Base-by-base conservation (phyloP, 2,113 vertebrate genomes). In the Amblyopsis rosae region DNA sequence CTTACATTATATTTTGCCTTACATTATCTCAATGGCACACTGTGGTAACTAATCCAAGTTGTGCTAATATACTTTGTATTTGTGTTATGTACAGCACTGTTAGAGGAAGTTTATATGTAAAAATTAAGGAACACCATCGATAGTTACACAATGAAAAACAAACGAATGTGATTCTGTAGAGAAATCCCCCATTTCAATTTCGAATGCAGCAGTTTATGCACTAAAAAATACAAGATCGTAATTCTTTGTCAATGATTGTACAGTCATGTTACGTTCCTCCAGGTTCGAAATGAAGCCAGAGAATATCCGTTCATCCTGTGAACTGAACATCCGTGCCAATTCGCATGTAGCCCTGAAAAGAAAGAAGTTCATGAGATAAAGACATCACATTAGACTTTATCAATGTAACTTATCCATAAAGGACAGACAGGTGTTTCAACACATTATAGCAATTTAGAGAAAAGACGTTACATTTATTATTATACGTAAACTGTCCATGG, bases 251-350 rank as follows among this genome's bases (percentile, higher is more conserved):
- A 6, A 6, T 5, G 12, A 26, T 9, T 33, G 41, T 59, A 9
- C 12, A 45, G 63, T 65, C 17, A 13, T 19, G 3, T 9, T 35
- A 5, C 4, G 12, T 9, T 3, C 6, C 11, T 8, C 33, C 6
- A 13, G 10, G 49, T 15, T 12, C 46, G 13, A 61, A 12, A 19
- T 32, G 1, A 46, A 0, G 50, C 1, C 6, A 9, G 33, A 53
- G 57, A 74, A 50, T 10, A 54, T 73, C 51, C 9, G 12, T 59
- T 88, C 70, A 87, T 19, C 6, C 12, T 0, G 33, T 59, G 67
- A 93, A 91, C 63, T 87, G 65, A 59, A 92, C 86, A 45, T 93
- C 90, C 48, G 91, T 93, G 53, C 86, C 91, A 47, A 93, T 86
- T 86, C 91, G 62, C 19, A 93, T 33, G 49, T 86, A 90, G 77